Percentiles rank a stretch among this genome's conserved stretches.
Conservation (phyloP, 2,113 vertebrate species). For the Amblyornis subalaris region DNA sequence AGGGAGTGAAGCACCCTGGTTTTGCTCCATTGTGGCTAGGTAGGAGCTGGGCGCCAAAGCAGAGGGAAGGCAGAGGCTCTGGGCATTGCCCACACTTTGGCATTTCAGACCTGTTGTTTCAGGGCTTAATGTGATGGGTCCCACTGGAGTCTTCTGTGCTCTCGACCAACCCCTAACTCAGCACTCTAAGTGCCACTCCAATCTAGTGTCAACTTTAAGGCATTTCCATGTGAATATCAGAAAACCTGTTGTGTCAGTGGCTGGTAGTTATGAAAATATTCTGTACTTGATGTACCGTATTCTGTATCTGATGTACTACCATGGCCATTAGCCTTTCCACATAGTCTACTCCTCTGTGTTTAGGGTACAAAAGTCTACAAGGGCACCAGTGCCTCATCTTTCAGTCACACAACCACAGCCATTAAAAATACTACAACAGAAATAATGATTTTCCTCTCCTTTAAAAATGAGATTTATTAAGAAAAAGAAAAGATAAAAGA, state of each 20-base stretch:
- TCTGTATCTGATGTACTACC: background rate
- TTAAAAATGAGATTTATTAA: background rate
- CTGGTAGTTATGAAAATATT: background rate
- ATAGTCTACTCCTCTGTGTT: background rate
- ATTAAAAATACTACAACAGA: background rate
- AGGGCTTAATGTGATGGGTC: rapidly evolving
- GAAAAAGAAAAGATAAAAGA: background rate
- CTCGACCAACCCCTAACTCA: background rate
- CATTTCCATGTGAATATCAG: background rate
- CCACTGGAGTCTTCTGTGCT: background rate
- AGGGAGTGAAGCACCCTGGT: background rate
- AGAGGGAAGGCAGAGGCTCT: background rate
- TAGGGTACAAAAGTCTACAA: background rate
- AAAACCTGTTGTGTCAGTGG: background rate
- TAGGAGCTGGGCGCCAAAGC: background rate
- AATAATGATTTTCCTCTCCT: background rate
- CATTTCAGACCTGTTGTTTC: background rate
- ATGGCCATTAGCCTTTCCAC: background rate
- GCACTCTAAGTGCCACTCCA: background rate
- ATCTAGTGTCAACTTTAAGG: background rate
- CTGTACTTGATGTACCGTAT: background rate
- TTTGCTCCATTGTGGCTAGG: background rate
- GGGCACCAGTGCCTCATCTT: background rate
- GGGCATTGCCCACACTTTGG: background rate
- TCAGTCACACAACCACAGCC: background rate